Evolutionary conservation across 2,888 invertebrate genomes (phyloP), one percentile per base, ranked within the genome.

Genomic region (Timema podura): DNA sequence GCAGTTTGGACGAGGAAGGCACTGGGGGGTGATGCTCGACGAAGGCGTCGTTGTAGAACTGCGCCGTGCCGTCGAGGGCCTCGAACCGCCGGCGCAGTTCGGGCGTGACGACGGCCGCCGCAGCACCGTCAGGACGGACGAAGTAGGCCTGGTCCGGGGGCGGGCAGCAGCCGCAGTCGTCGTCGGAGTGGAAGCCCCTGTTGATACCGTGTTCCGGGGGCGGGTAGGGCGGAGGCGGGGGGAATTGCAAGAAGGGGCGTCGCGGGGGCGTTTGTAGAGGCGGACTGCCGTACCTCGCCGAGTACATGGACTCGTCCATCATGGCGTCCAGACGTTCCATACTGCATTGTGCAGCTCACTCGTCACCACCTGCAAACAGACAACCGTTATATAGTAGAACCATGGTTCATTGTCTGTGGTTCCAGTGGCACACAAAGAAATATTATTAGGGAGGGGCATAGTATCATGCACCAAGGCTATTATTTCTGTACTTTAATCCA

Each of bases 161-260:
- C 71, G 75, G 61, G 65, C 69, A 54, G 54, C 16, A 8, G 54
- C 54, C n/a, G 54, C 15, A 13, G 10, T 8, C 61, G 10, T 10
- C 61, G 61, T 51, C 66, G 49, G 45, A 13, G 70, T 70, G 47
- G 59, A 47, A 47, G 15, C 30, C 66, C 44, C 48, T 15, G 49
- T 61, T 51, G n/a, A 15, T 47, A 7, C 48, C 48, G 5, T 69
- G 45, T 45, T 65, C 64, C 67, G 84, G 82, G 64, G 89, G 88
- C 74, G 89, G 89, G 79, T 89, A 90, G 72, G 88, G 87, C 74
- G 90, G 90, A 76, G 91, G 90, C 72, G 89, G 91, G 74, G 90
- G 88, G 81, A 91, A 91, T 83, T 89, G 89, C 82, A 91, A 86
- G 84, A 75, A 76, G 73, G 78, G 80, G 69, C 77, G 71, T 44